Percentiles rank a stretch among this genome's conserved stretches.
Conservation (phyloP, 1,140 invertebrate species). For the Drosophila kurseongensis region DNA sequence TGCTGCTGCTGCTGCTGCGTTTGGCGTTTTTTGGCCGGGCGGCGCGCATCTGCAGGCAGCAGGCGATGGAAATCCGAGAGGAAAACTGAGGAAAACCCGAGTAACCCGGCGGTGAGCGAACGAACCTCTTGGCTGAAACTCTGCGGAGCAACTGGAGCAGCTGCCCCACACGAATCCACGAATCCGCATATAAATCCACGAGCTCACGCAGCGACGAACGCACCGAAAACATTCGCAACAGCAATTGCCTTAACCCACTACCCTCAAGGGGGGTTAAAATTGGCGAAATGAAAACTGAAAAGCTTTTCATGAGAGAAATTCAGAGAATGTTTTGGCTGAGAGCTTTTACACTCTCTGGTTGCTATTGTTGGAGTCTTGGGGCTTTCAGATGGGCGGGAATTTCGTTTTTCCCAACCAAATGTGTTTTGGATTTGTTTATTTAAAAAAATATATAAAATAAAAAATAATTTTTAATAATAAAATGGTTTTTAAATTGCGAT, state of each 20-base stretch:
- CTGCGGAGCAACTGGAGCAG: slow-evolving; percentile 81
- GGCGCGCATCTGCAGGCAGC: slow-evolving; percentile 49
- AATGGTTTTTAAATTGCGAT: too few relatives aligned
- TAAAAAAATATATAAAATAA: too few relatives aligned
- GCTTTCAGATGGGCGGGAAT: slow-evolving; percentile 35
- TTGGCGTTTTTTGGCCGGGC: slow-evolving; percentile 41
- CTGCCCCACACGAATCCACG: slow-evolving; percentile 38
- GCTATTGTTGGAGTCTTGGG: slow-evolving; percentile 34
- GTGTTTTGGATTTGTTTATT: neutral
- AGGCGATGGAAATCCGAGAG: slow-evolving; percentile 46
- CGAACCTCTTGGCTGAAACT: slow-evolving; percentile 83
- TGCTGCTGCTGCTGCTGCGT: slow-evolving; percentile 12
- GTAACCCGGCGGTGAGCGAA: slow-evolving; percentile 39
- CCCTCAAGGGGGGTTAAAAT: slow-evolving; percentile 18
- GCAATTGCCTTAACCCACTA: slow-evolving; percentile 64
- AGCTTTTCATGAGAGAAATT: slow-evolving; percentile 45
- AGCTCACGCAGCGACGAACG: slow-evolving; percentile 40
- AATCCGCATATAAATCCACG: slow-evolving; percentile 28
- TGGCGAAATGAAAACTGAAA: slow-evolving; percentile 17
- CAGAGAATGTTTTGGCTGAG: slow-evolving; percentile 6
- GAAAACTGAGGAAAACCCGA: slow-evolving; percentile 50
- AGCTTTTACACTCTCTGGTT: slow-evolving; percentile 31
- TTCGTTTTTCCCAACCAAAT: slow-evolving; percentile 25
- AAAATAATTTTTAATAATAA: too few relatives aligned
- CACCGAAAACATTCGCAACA: slow-evolving; percentile 58